Evolutionary conservation across 2,888 invertebrate genomes (phyloP).

Genomic region (Leucophenga maculata): DNA sequence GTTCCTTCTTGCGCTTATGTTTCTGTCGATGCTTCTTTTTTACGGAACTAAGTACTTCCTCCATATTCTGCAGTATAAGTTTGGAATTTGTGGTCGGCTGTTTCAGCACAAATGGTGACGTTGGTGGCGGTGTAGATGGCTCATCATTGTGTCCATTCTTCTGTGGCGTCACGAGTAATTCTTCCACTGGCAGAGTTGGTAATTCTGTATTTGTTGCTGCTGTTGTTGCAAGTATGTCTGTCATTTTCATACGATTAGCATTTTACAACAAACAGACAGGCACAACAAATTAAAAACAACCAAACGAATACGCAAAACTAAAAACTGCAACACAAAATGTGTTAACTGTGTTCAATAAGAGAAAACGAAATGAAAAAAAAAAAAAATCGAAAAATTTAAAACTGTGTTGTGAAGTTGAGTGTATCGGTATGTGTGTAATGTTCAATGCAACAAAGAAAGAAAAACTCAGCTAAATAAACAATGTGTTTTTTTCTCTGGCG

Average conservation of each 20-base stretch:
- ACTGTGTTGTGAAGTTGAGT: too few relatives aligned
- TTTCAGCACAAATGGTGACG: slow-evolving; percentile 60
- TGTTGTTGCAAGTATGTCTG: slow-evolving; percentile 32
- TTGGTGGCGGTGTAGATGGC: slow-evolving; percentile 42
- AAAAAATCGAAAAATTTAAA: neutral
- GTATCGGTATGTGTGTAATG: too few relatives aligned
- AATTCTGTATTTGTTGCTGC: slow-evolving; percentile 16
- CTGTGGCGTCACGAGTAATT: slow-evolving; percentile 38
- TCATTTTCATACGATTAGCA: slow-evolving; percentile 38
- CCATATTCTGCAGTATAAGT: slow-evolving; percentile 70
- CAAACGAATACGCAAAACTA: slow-evolving; percentile 45
- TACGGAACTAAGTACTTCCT: slow-evolving; percentile 69
- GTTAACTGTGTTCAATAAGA: neutral
- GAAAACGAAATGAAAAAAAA: neutral
- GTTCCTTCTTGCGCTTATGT: slow-evolving; percentile 67
- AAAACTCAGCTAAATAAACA: too few relatives aligned
- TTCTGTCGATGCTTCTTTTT: slow-evolving; percentile 70
- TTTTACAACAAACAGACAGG: slow-evolving; percentile 48
- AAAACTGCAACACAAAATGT: neutral
- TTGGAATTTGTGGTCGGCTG: slow-evolving; percentile 68
- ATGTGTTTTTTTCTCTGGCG: neutral
- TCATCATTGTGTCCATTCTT: slow-evolving; percentile 42
- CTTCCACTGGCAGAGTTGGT: slow-evolving; percentile 20
- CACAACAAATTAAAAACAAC: slow-evolving; percentile 50
- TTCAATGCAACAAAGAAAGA: too few relatives aligned